Evolutionary conservation across 2,113 vertebrate genomes (phyloP), one percentile per base, ranked within the genome.

Genomic region (Psammodynastes pulverulentus): DNA sequence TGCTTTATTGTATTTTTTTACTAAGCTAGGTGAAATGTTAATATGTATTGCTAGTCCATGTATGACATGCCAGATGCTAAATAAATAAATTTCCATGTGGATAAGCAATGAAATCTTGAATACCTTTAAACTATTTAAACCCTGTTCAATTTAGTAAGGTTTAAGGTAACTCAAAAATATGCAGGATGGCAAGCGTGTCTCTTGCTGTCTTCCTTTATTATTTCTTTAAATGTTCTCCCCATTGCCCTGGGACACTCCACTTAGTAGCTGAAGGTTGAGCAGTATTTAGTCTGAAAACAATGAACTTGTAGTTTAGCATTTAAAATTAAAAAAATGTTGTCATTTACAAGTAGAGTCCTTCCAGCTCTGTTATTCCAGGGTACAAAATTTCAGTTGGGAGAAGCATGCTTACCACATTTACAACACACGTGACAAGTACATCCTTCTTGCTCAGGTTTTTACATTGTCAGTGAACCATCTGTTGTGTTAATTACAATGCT

Each of bases 11-110:
- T n/a, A 26, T 13, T 58, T 29, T 53, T 58, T 29, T 56, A 24
- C 23, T 56, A 56, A 56, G 23, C 10, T 62, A 62, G 58, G 58
- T 62, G 26, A 62, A 62, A 62, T 62, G 26, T 62, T n/a, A 62
- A 12, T 29, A 58, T 58, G 12, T 29, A 58, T 62, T 62, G 26
- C 58, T 62, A 62, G 58, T 62, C 58, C 26, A 62, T 62, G 58
- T 62, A 62, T 29, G 26, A n/a, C 29, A 62, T 62, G 26, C 58
- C 58, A 62, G 58, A 62, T 4, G 10, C 56, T 58, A 3, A 29
- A 62, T 29, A 62, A 62, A 62, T 62, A 62, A 29, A 96, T 97
- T 97, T 97, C 94, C 95, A 94, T 95, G 91, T 93, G 86, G 95
- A 97, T 96, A 97, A 97, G 89, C 12, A 79, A 49, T 84, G 51